These are phyloP conservation scores for Spinus olivaceus DNA, from an alignment of 2,797 vertebrate genomes.

Conservation along the genomic window DNA sequence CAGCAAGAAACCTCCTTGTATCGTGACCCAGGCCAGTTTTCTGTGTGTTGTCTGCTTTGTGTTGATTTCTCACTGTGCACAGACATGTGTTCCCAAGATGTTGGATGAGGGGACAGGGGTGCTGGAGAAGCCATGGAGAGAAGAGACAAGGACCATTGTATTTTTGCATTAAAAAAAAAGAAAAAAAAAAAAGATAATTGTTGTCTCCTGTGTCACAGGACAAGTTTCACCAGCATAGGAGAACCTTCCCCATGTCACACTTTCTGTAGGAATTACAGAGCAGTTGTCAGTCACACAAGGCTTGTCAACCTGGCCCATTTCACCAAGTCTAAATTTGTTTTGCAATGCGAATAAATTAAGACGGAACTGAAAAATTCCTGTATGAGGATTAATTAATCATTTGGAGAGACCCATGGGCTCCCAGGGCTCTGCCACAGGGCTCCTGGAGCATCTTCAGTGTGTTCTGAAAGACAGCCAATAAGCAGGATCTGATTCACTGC, in stretches of 20 bases:
- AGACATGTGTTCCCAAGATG: background rate
- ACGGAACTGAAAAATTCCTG: background rate
- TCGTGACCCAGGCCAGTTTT: background rate
- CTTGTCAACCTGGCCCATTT: background rate
- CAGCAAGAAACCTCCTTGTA: background rate
- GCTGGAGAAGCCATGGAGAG: background rate
- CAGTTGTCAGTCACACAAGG: background rate
- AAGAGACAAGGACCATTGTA: background rate
- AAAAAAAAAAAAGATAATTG: too few species aligned
- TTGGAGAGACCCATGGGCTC: constrained; percentile 5
- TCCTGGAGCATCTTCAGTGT: background rate
- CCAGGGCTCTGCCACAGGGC: background rate
- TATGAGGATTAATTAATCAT: constrained; percentile 70
- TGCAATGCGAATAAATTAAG: constrained; percentile 54
- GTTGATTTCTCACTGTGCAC: background rate
- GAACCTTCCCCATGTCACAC: background rate
- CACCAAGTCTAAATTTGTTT: constrained; percentile 22
- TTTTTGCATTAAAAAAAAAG: background rate
- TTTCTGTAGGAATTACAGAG: background rate
- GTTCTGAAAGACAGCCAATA: constrained; percentile 68
- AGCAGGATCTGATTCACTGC: constrained; percentile 64
- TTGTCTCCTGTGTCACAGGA: background rate
- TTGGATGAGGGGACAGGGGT: background rate
- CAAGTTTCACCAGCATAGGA: background rate
- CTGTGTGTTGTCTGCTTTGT: background rate